Base-by-base conservation (phyloP, 2,888 invertebrate species). In the Apeira syringaria region DNA sequence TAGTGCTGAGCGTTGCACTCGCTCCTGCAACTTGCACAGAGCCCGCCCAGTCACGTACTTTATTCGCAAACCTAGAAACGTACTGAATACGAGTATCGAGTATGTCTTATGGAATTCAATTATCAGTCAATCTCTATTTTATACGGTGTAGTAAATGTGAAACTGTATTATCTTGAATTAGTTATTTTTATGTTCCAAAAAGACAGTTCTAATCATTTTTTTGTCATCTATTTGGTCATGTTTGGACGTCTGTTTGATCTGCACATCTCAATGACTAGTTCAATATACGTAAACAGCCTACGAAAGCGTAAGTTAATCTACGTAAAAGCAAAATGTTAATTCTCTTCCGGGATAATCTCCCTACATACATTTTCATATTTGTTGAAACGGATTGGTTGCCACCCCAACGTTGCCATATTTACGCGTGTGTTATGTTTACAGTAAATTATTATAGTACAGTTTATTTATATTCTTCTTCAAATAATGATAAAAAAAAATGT, bases 1-100 rank as follows among this genome's bases (percentile, higher is more conserved):
- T 80, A 83, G 71, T 71, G 66, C 60, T 69, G 64, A 74, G 73
- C 62, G 55, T 64, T 55, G 64, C 57, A 53, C 61, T 57, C 59
- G 59, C 59, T 60, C 57, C 56, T 56, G 58, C 56, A 55, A 53
- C 57, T 60, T 56, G 57, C 63, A 56, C 53, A 56, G 50, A 54
- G 53, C 53, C 48, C 44, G 53, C 53, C 48, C 44, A 51, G 49
- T 52, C 56, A 45, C 50, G 55, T 50, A 47, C 32, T 52, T 52
- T 57, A 60, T 53, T 32, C 30, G 30, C 24, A 33, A 40, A 22
- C 22, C 3, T 17, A 2, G 20, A 20, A 20, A 20, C 20, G 20
- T 20, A 20, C 20, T 20, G 2, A 20, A 20, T 20, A 7, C 20
- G 20, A 20, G 2, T 20, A 20, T 20, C 3, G 13, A 13, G 2